Base-by-base conservation (phyloP, 92 coral and sea anemone genomes). In the Virgularia gustaviana region DNA sequence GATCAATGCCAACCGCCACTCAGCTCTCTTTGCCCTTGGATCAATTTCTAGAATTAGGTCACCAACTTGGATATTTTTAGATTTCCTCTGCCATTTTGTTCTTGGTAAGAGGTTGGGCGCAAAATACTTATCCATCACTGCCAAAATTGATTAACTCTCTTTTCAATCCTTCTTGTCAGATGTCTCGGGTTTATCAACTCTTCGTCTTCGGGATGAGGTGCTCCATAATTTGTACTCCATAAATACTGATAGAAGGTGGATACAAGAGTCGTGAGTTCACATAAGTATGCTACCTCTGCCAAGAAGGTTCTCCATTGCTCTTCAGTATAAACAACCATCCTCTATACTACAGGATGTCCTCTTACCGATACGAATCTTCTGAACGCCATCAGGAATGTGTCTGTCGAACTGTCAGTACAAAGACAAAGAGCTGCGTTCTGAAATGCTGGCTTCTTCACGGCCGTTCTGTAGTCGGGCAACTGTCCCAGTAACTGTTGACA, bases 381-480 rank as follows among this genome's bases (percentile, higher is more conserved):
- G 43, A 85, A 85, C n/a, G 79, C 81, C 85, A 85, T 79, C 29
- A 85, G 71, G 67, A 85, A 85, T 33, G 86, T 54, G 29, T 86
- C 87, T 13, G 90, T 35, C n/a, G n/a, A n/a, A n/a, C n/a, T n/a
- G n/a, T n/a, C n/a, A n/a, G n/a, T n/a, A n/a, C n/a, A n/a, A n/a
- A n/a, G n/a, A n/a, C n/a, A n/a, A n/a, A n/a, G n/a, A n/a, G n/a
- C n/a, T n/a, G n/a, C n/a, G n/a, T n/a, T n/a, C n/a, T n/a, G n/a
- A n/a, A n/a, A n/a, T n/a, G n/a, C n/a, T n/a, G n/a, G n/a, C n/a
- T n/a, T n/a, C n/a, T n/a, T n/a, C n/a, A n/a, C n/a, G n/a, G n/a
- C n/a, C n/a, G n/a, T n/a, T n/a, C n/a, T n/a, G n/a, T n/a, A n/a
- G n/a, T n/a, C n/a, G n/a, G n/a, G n/a, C n/a, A n/a, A n/a, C n/a